Conservation (phyloP, 2,113 vertebrate species). For the Hemiprocne comata region DNA sequence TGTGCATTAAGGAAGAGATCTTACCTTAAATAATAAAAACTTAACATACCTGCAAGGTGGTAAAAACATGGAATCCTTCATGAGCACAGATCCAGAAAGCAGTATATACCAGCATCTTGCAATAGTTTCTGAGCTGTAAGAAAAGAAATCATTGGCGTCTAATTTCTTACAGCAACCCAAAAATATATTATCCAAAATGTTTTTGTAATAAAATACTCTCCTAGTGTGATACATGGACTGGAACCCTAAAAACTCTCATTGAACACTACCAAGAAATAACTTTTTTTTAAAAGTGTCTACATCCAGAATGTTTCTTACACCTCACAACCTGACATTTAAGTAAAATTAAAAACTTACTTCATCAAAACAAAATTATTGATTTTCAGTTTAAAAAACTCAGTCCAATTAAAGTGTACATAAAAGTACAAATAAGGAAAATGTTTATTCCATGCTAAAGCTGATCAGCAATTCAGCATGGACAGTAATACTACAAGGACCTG, state of each 20-base stretch:
- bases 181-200: background rate
- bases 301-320: background rate
- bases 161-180: background rate
- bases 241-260: background rate
- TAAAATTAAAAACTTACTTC: background rate
- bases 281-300: background rate
- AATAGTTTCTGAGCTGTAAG: constrained; percentile 88
- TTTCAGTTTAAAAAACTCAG: background rate
- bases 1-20: background rate
- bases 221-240: background rate
- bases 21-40: background rate
- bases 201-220: background rate
- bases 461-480: background rate
- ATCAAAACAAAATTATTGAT: background rate
- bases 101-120: constrained; percentile 96
- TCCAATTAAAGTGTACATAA: background rate
- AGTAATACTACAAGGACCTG: background rate
- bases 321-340: background rate
- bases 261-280: background rate
- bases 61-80: constrained; percentile 96
- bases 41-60: constrained; percentile 91
- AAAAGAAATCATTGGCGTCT: background rate
- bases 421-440: background rate
- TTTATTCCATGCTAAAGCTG: accelerated
- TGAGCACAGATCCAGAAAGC: constrained; percentile 93